Evolutionary conservation across 2,888 invertebrate species (phyloP).

Genomic region (Xestoiulus laeticollis): DNA sequence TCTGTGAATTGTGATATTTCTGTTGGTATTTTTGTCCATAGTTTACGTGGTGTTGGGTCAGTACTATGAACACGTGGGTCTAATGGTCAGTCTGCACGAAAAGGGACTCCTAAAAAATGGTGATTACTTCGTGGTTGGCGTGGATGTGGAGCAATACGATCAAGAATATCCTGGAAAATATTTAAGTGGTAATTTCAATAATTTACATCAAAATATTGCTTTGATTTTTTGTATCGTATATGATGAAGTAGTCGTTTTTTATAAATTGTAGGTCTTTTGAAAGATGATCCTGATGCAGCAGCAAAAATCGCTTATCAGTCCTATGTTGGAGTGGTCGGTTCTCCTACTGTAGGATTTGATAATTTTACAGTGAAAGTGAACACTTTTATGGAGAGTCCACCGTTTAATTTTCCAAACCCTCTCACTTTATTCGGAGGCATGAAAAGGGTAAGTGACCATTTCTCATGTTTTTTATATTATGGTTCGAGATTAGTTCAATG

Average conservation of each 20-base stretch:
- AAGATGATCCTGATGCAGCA: slow-evolving; percentile 68
- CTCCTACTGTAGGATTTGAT: slow-evolving; percentile 73
- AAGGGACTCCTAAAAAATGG: slow-evolving; percentile 82
- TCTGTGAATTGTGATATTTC: too few relatives aligned
- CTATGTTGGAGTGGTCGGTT: slow-evolving; percentile 82
- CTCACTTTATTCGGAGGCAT: slow-evolving; percentile 75
- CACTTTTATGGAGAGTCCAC: slow-evolving; percentile 81
- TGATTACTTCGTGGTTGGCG: slow-evolving; percentile 93
- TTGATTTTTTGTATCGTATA: too few relatives aligned
- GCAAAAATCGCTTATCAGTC: slow-evolving; percentile 76
- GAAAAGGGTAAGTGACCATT: slow-evolving; percentile 71
- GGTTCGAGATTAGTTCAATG: too few relatives aligned
- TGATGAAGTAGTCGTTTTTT: background rate
- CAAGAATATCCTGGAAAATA: slow-evolving; percentile 78
- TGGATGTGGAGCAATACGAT: slow-evolving; percentile 89
- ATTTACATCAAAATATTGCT: background rate
- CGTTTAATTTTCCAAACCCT: slow-evolving; percentile 88
- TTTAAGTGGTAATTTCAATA: slow-evolving; percentile 74
- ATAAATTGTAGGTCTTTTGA: slow-evolving; percentile 69
- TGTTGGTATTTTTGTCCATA: too few relatives aligned
- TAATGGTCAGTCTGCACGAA: slow-evolving; percentile 87
- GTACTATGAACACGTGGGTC: slow-evolving; percentile 88
- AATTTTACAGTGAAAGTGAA: slow-evolving; percentile 81
- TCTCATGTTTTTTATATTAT: too few relatives aligned
- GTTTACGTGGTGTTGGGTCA: slow-evolving; percentile 92